Base-by-base conservation (phyloP, 1,140 invertebrate genomes). In the Lasaia peninsularis region DNA sequence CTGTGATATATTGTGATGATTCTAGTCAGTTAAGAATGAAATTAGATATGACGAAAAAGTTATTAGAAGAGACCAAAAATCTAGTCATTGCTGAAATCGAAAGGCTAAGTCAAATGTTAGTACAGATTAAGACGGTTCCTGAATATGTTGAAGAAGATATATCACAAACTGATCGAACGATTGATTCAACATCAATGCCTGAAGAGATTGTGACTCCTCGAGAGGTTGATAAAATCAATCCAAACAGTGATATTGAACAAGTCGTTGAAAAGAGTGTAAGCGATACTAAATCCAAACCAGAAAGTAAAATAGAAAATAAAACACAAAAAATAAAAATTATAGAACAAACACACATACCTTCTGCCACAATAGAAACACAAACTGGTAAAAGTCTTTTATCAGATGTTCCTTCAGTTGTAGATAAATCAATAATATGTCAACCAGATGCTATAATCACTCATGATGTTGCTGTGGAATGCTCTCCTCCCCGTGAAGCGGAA, bases 101-200 rank as follows among this genome's bases (percentile, higher is more conserved):
- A 59, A 79, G 86, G 56, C 89, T 93, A 75, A 88, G 84, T 54
- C 73, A 82, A 64, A 73, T 83, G 60, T 65, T 85, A 67, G 61
- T 78, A 60, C 72, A 87, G 59, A 73, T 86, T 48, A 81, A 73
- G 66, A 80, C 68, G 60, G 75, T 63, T 24, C 70, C 73, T 58
- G 87, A 90, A 65, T 60, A 77, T 18, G 63, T 76, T 11, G 82
- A 90, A 44, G 85, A 88, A n/a, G 85, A 89, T 65, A 70, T 86
- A 57, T 89, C 79, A 69, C 89, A 82, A 67, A 90, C 89, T n/a
- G 91, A 92, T 67, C 90, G 91, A 60, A 92, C 92, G 12, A 85
- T 92, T 51, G 91, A 92, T 72, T 92, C 91, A 16, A 91, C 89
- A 48, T 91, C 91, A 61, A 92, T 92, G 91, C 91, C 91, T 12